Evolutionary conservation across 2,888 invertebrate species (phyloP), one percentile per base, ranked within the genome.

Genomic region (Drosophila putrida): DNA sequence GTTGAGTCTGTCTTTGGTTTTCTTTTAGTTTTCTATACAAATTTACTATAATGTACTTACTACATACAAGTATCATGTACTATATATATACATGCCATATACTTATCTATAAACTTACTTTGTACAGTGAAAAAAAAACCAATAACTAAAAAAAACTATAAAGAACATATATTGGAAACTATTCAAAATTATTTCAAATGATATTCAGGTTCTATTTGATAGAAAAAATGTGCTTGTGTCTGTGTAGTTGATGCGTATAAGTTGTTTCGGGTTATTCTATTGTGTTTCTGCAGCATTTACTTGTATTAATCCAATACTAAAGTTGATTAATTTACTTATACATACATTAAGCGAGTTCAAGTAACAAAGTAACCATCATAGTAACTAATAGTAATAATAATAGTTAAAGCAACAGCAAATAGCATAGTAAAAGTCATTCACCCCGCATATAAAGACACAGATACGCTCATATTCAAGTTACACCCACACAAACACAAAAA

Each of bases 151-250:
- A 9, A 33, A 36, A 63, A 38, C 36, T 31, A 20, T 44, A 47
- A 61, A 71, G 38, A 59, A 27, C 11, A 49, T 57, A 41, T 41
- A 25, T 20, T 55, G 20, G 27, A 62, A 60, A 51, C 28, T 36
- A 63, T 49, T 44, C 11, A 27, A 36, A 54, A 35, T 39, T 39
- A 33, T 28, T 31, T 9, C n/a, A 46, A 54, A 61, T 46, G 28
- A 39, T 57, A 63, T 54, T 50, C 61, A 78, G 77, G 80, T 70
- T 68, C 73, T 65, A 68, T 85, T 53, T 64, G 65, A 66, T 85
- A 66, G 74, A 62, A 66, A 71, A 63, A 75, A 75, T 79, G 70
- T 83, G 83, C 88, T 84, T 84, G 83, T 88, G 88, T 85, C 88
- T 84, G 83, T 87, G 84, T 82, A 80, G 82, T 82, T 87, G 73